Base-by-base conservation (phyloP, 2,888 invertebrate species). In the Pseudolycoriella hygida region DNA sequence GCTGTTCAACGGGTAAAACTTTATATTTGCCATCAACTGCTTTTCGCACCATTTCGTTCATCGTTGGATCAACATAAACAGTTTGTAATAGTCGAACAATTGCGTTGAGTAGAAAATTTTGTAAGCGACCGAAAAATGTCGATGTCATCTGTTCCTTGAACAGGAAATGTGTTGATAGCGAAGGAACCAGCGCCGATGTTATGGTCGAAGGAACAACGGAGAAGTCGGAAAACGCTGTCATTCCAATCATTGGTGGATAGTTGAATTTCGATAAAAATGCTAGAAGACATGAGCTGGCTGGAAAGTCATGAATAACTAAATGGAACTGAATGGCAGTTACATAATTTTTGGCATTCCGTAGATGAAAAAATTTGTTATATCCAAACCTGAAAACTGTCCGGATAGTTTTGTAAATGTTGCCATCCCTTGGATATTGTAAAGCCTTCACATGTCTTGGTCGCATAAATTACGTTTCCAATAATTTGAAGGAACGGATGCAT, bases 271-370 rank as follows among this genome's bases (percentile, higher is more conserved):
- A 53, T 1, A 56, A 49, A 43, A 62, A 56, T 1, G 57, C 57
- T n/a, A 62, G 25, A n/a, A 60, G 46, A 51, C 54, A 56, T 2
- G 58, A 53, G 2, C 57, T 57, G 19, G 54, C 31, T 1, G 56
- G 56, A 37, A 55, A 58, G 45, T 62, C 62, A 43, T 57, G 53
- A 5, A 62, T 48, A n/a, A 60, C 55, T 37, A 60, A 44, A 53
- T 62, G 60, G 46, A 59, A 57, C 34, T 41, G 12, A 12, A 17
- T 18, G 11, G 14, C 3, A 15, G 15, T 17, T 38, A 38, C 3
- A 11, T 34, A 6, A 31, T 31, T 31, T 6, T 31, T 31, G 11
- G 31, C 31, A 31, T 10, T 10, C 6, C 31, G 11, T 31, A 31
- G 11, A 31, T 11, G 11, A 31, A 31, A 31, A 31, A 31, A 6